Evolutionary conservation across 1,140 invertebrate genomes (phyloP).

Genomic region (Coptotermes formosanus): DNA sequence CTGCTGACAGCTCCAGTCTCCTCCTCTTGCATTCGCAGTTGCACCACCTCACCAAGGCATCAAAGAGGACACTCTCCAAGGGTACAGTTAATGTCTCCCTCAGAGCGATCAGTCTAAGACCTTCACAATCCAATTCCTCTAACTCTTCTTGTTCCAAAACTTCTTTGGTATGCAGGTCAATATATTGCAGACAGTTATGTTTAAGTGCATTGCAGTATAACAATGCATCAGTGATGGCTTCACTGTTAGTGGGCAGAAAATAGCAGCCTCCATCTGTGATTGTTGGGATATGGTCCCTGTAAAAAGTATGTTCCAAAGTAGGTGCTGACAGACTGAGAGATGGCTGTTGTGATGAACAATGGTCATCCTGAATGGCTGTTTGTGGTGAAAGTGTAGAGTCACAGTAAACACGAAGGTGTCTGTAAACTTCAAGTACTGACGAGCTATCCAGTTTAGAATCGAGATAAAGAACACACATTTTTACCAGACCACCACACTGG

Average conservation of each 20-base stretch:
- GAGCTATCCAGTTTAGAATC: constrained; percentile 48
- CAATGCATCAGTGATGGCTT: constrained; percentile 39
- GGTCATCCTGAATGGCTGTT: not conserved
- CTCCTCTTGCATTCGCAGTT: constrained; percentile 63
- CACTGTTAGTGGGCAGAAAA: not conserved
- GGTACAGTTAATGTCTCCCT: constrained; percentile 58
- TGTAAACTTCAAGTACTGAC: constrained; percentile 55
- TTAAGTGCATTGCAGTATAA: constrained; percentile 58
- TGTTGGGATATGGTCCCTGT: not conserved
- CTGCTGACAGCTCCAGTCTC: constrained; percentile 58
- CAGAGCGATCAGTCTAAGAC: constrained; percentile 58
- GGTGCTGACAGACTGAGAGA: constrained; percentile 37
- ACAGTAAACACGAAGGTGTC: constrained; percentile 48
- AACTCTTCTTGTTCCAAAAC: constrained; percentile 63
- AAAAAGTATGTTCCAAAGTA: constrained; percentile 30
- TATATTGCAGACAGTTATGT: constrained; percentile 57
- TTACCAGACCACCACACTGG: constrained; percentile 59
- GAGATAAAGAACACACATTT: constrained; percentile 60
- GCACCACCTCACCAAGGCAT: constrained; percentile 64
- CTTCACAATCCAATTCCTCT: constrained; percentile 61
- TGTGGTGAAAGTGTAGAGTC: not conserved
- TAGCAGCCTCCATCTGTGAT: not conserved
- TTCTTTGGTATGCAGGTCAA: constrained; percentile 60
- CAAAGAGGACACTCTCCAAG: constrained; percentile 56
- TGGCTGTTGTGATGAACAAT: constrained; percentile 32